phyloP scores from a whole-genome alignment of 2,888 invertebrate genomes.

The Trisateles emortualis region DNA sequence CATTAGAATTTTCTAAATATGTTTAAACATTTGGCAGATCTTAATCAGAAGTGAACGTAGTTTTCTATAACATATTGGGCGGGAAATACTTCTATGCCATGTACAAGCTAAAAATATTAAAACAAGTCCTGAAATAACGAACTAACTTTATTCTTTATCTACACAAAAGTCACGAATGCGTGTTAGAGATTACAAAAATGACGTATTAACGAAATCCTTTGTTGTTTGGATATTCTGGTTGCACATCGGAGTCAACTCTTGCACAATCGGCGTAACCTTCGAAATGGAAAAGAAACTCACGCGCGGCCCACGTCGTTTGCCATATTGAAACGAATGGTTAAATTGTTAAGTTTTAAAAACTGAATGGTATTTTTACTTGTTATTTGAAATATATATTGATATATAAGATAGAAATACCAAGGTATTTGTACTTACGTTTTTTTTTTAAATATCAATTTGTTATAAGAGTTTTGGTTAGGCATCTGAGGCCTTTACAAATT shows the following conservation, averaged over 20 bases:
- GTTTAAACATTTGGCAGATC: no score
- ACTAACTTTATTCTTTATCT: background rate
- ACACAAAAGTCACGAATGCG: constrained; percentile 11
- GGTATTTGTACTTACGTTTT: no score
- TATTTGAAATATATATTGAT: background rate
- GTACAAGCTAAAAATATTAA: background rate
- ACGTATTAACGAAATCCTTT: constrained; percentile 59
- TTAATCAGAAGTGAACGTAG: no score
- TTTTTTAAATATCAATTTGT: no score
- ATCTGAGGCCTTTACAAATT: no score
- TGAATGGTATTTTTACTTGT: background rate
- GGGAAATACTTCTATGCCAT: background rate
- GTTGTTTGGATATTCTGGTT: constrained; percentile 68
- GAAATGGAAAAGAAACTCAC: constrained; percentile 78
- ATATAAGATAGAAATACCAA: background rate
- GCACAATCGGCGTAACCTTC: constrained; percentile 75
- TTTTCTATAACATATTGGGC: background rate
- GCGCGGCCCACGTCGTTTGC: constrained; percentile 56
- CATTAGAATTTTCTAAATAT: background rate
- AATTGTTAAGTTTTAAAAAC: constrained; percentile 6
- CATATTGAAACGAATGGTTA: constrained; percentile 46
- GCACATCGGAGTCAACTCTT: constrained; percentile 66
- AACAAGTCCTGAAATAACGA: background rate
- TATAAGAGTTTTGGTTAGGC: no score
- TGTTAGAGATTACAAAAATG: constrained; percentile 23